Evolutionary conservation across 2,888 invertebrate genomes (phyloP).

Genomic region (Microchrysa polita): DNA sequence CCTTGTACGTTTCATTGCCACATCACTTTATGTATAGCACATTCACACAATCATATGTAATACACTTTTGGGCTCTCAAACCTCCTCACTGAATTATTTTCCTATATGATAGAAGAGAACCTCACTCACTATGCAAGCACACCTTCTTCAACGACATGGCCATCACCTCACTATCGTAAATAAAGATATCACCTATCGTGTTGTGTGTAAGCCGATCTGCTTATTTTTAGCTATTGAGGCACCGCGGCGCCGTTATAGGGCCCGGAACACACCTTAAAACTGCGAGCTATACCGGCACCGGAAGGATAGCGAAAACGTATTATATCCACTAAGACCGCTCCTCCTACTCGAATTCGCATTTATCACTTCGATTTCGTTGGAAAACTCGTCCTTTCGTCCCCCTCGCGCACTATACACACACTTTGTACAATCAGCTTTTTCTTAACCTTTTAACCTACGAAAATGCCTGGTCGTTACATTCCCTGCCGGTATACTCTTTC

Average conservation of each 20-base stretch:
- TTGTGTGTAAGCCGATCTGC: background rate
- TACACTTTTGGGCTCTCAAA: conserved; percentile 11
- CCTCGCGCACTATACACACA: too few relatives aligned
- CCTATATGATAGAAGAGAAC: background rate
- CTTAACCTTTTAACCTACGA: background rate
- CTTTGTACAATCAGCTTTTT: background rate
- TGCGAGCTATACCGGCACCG: conserved; percentile 29
- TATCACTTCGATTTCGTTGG: conserved; percentile 12
- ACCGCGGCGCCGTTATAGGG: background rate
- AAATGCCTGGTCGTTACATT: conserved; percentile 22
- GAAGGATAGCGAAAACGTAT: conserved; percentile 17
- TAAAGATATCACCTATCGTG: conserved; percentile 6
- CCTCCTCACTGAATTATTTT: background rate
- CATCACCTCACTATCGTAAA: conserved; percentile 29
- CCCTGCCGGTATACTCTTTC: conserved; percentile 6
- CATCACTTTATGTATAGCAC: too few relatives aligned
- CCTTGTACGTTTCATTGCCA: background rate
- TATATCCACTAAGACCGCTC: background rate
- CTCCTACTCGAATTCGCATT: background rate
- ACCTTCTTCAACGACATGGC: conserved; percentile 2
- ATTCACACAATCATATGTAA: conserved; percentile 18
- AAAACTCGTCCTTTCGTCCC: conserved; percentile 9
- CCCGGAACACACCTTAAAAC: conserved; percentile 33
- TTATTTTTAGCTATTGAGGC: conserved; percentile 31
- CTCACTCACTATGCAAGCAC: conserved; percentile 15